A percentile compares a stretch with the other conserved stretches of the same genome.
Conservation (phyloP, 2,888 invertebrate genomes). For the Frankliniella fusca region DNA sequence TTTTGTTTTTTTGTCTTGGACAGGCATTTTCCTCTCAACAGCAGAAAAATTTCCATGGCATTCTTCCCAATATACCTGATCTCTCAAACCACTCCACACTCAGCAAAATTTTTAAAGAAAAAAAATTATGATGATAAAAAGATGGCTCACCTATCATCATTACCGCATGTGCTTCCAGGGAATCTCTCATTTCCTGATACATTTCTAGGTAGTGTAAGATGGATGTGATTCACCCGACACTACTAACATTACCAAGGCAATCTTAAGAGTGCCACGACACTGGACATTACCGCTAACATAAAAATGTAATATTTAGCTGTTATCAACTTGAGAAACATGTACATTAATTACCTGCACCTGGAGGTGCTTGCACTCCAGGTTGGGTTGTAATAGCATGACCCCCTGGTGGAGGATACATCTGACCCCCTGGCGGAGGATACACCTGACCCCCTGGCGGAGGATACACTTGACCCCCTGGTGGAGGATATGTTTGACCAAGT, state of each 20-base stretch:
- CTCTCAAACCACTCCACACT: too few relatives aligned
- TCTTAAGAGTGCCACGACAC: not conserved
- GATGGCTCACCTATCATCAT: not conserved
- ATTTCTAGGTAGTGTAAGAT: too few relatives aligned
- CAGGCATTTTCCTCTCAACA: too few relatives aligned
- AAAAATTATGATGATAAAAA: too few relatives aligned
- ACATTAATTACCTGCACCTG: not conserved
- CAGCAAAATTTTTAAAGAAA: too few relatives aligned
- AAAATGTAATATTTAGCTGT: not conserved
- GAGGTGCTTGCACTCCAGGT: not conserved
- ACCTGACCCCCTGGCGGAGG: conserved; percentile 42
- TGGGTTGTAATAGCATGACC: not conserved
- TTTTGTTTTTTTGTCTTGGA: too few relatives aligned
- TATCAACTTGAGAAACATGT: not conserved
- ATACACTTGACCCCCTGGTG: conserved; percentile 47
- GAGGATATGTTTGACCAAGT: conserved; percentile 41
- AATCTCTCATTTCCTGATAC: too few relatives aligned
- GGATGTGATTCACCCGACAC: too few relatives aligned
- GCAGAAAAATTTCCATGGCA: too few relatives aligned
- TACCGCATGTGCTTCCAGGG: too few relatives aligned
- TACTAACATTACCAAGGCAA: not conserved
- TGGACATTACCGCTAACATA: not conserved
- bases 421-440: conserved; percentile 38
- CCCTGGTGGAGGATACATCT: conserved; percentile 25
- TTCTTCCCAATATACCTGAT: too few relatives aligned